Conservation (phyloP, 2,888 invertebrate genomes). For the Cheilosia soror region DNA sequence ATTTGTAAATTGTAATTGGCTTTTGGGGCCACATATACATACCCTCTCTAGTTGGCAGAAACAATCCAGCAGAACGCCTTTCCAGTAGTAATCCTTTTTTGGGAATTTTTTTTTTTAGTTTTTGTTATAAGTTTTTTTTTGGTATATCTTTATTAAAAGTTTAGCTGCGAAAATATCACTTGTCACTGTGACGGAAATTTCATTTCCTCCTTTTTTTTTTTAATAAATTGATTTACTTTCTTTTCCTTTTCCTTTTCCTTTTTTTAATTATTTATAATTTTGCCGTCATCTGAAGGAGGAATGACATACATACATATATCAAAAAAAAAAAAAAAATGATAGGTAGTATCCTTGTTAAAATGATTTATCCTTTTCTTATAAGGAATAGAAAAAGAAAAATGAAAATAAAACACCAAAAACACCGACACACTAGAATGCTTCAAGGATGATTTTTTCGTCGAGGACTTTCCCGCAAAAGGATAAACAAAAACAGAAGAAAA, state of each 20-base stretch:
- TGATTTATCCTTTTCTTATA: slow-evolving; percentile 55
- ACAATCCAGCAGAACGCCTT: slow-evolving; percentile 38
- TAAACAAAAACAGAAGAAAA: slow-evolving; percentile 30
- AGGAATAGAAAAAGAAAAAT: slow-evolving; percentile 13
- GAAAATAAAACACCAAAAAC: slow-evolving; percentile 27
- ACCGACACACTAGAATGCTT: slow-evolving; percentile 66
- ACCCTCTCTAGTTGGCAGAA: slow-evolving; percentile 54
- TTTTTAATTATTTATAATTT: slow-evolving; percentile 61
- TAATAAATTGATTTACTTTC: slow-evolving; percentile 45
- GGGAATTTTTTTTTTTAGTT: slow-evolving; percentile 11
- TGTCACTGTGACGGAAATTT: slow-evolving; percentile 32
- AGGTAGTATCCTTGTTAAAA: slow-evolving; percentile 51
- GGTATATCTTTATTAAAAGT: slow-evolving; percentile 36
- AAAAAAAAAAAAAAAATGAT: slow-evolving; percentile 32
- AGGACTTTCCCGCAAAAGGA: slow-evolving; percentile 63
- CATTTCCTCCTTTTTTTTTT: slow-evolving; percentile 3
- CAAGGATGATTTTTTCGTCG: slow-evolving; percentile 62
- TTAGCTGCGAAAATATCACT: slow-evolving; percentile 42
- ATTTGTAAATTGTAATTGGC: slow-evolving; percentile 74
- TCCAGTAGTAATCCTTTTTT: slow-evolving; percentile 47
- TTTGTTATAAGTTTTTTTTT: slow-evolving; percentile 11
- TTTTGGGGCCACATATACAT: slow-evolving; percentile 48
- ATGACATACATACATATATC: background rate
- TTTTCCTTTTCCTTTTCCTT: slow-evolving; percentile 23
- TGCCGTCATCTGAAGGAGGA: slow-evolving; percentile 49